Conservation (phyloP, 2,888 invertebrate genomes). For the Incurvaria masculella region DNA sequence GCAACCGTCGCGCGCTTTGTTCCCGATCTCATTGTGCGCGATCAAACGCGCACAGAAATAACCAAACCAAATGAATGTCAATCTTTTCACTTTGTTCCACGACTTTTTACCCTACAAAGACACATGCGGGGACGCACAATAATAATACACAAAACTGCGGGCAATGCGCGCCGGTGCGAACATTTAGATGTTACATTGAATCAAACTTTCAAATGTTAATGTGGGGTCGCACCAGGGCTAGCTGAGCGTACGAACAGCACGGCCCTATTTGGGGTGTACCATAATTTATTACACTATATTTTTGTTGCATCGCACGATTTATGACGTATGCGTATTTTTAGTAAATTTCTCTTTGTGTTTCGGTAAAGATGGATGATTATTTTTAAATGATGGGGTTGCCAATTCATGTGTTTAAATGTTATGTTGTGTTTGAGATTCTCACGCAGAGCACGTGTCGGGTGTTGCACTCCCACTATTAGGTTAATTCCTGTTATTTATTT, state of each 20-base stretch:
- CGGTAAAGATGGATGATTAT: constrained; percentile 44
- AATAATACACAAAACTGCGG: constrained; percentile 28
- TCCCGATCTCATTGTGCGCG: constrained; percentile 51
- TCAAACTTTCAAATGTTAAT: constrained; percentile 46
- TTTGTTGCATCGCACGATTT: constrained; percentile 48
- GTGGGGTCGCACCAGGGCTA: constrained; percentile 45
- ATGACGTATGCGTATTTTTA: constrained; percentile 38
- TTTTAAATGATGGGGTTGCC: constrained; percentile 39
- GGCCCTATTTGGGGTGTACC: constrained; percentile 51
- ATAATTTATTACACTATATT: constrained; percentile 53
- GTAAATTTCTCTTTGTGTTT: constrained; percentile 39
- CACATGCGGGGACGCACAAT: constrained; percentile 40
- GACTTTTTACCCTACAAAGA: constrained; percentile 35
- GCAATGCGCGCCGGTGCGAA: constrained; percentile 22
- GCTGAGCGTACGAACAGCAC: constrained; percentile 39
- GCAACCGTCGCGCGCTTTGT: constrained; percentile 45
- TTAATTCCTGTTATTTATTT: background rate
- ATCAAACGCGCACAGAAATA: constrained; percentile 53
- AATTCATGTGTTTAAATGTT: constrained; percentile 26
- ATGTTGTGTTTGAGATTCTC: constrained; percentile 47
- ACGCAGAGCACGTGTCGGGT: constrained; percentile 22
- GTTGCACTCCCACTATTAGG: background rate
- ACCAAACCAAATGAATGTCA: constrained; percentile 36
- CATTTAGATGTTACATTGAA: constrained; percentile 41
- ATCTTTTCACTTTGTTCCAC: background rate